Evolutionary conservation across 2,888 invertebrate genomes (phyloP), one percentile per base, ranked within the genome.

Genomic region (Plagodis dolabraria): DNA sequence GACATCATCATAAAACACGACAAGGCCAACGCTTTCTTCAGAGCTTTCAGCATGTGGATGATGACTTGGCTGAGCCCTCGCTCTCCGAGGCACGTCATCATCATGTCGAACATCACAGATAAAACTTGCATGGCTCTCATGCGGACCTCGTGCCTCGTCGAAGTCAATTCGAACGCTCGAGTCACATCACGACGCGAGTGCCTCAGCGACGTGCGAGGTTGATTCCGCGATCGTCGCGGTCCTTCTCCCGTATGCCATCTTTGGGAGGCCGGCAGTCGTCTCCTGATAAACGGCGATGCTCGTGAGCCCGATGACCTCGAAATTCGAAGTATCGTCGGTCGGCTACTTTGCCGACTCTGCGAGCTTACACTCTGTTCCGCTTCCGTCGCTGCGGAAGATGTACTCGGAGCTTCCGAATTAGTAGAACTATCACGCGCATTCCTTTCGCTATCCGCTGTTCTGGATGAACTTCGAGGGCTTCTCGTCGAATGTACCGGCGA

Each of bases 41-140:
- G 81, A 10, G 86, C 86, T 47, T 87, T 78, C 57, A 93, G 69
- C 92, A 93, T 92, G 55, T 71, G 84, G 47, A 92, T 91, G 53
- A 93, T 92, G 5, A 89, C 77, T 63, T 89, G 87, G 66, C 90
- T 91, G 42, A 93, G 80, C 33, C 92, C 92, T 42, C 85, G 80
- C 65, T 91, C 91, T 64, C 92, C 92, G 36, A 92, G 78, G 63
- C 93, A 93, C 86, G 88, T 87, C 92, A 93, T 92, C 93, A 93
- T 93, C 84, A 92, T 90, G 65, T 92, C 90, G 66, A 93, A 93
- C 90, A 93, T 91, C 5, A 90, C 86, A n/a, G 92, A 90, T 22
- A 93, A 72, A 0, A 93, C 89, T 72, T 90, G 89, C 88, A 90
- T 91, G 11, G 92, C 93, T 54, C 92, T 80, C 86, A 91, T 87